phyloP scores from a whole-genome alignment of 2,797 vertebrate genomes.

The Coluber constrictor region DNA sequence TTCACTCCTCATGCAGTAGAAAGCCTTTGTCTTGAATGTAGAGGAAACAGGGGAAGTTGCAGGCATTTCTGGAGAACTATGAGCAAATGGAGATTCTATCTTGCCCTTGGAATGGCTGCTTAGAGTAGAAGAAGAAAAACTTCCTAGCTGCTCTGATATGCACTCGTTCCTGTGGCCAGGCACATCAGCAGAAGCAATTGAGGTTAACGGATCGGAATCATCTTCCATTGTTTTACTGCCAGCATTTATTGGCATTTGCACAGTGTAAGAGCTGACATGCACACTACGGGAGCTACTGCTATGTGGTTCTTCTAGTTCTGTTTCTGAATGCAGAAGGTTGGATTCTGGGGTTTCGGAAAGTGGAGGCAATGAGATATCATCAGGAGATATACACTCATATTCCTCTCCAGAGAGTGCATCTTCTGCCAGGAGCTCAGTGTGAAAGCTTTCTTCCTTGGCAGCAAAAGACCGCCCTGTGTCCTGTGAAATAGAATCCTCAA shows the following conservation, averaged over 20 bases:
- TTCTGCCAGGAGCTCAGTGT: conserved; percentile 71
- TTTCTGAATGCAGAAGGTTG: conserved; percentile 76
- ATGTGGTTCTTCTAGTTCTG: conserved; percentile 77
- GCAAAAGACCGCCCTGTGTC: conserved; percentile 53
- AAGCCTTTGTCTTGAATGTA: conserved; percentile 61
- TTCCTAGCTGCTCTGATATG: conserved; percentile 65
- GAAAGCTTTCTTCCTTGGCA: conserved; percentile 63
- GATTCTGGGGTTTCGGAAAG: conserved; percentile 89
- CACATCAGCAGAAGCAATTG: conserved; percentile 60
- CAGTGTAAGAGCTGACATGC: conserved; percentile 67
- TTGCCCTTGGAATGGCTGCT: conserved; percentile 62
- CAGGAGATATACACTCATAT: conserved; percentile 86
- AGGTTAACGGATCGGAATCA: conserved; percentile 55
- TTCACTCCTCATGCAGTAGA: conserved; percentile 62
- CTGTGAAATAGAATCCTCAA: conserved; percentile 59
- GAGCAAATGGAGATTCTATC: conserved; percentile 70
- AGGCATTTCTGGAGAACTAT: conserved; percentile 63
- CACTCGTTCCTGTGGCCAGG: conserved; percentile 56
- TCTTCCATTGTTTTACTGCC: conserved; percentile 46
- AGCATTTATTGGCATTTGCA: conserved; percentile 67
- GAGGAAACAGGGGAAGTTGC: conserved; percentile 64
- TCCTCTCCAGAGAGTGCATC: conserved; percentile 81
- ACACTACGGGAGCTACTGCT: conserved; percentile 72
- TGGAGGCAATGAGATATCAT: conserved; percentile 89
- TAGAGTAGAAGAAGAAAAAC: conserved; percentile 58